Conservation (phyloP, 2,113 vertebrate genomes). For the Aix galericulata region DNA sequence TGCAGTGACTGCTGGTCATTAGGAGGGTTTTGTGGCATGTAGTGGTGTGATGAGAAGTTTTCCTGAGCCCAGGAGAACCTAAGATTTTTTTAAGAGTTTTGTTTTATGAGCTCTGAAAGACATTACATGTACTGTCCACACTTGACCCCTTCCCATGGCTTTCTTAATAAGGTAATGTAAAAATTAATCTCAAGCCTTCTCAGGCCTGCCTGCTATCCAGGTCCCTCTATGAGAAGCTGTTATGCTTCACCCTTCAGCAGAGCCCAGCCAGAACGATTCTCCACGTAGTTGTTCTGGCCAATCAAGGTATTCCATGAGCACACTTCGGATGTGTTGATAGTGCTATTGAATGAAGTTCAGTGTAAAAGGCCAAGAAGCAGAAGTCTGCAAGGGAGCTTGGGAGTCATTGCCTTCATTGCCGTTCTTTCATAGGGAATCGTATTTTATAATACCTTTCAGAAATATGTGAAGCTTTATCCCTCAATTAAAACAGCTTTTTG, state of each 20-base stretch:
- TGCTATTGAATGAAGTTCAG: not conserved
- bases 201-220: not conserved
- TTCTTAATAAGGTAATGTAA: not conserved
- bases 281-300: not conserved
- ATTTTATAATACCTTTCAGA: slow-evolving; percentile 32
- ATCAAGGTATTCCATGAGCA: not conserved
- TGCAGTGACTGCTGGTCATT: not conserved
- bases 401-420: not conserved
- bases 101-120: not conserved
- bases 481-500: slow-evolving; percentile 43
- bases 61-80: not conserved
- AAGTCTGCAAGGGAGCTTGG: not conserved
- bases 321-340: not conserved
- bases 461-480: slow-evolving; percentile 9
- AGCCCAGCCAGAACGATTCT: not conserved
- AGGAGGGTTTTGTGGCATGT: not conserved
- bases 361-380: not conserved
- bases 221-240: not conserved
- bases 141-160: not conserved
- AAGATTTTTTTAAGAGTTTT: not conserved
- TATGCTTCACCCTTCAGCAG: not conserved
- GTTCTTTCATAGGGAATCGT: not conserved
- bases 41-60: not conserved
- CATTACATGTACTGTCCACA: not conserved
- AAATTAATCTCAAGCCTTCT: not conserved